These are phyloP conservation scores for Notechis scutatus DNA, from an alignment of 2,113 vertebrate species.

Conservation along the genomic window DNA sequence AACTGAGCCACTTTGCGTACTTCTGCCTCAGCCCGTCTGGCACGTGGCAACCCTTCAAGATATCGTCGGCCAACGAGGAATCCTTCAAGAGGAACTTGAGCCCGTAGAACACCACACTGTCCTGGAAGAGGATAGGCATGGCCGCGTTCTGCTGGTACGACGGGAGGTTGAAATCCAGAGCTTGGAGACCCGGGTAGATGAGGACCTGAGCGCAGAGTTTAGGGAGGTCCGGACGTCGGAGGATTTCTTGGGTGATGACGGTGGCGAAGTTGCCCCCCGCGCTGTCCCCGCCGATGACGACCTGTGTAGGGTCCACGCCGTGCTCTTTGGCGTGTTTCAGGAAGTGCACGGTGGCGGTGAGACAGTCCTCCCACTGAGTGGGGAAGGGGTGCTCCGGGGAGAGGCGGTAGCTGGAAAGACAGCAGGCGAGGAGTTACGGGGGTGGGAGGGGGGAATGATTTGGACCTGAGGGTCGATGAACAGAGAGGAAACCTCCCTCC, in stretches of 20 bases:
- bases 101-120: conserved; percentile 62
- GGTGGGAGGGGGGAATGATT: background rate
- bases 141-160: conserved; percentile 82
- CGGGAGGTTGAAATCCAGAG: conserved; percentile 78
- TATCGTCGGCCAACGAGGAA: conserved; percentile 48
- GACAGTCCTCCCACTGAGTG: conserved; percentile 68
- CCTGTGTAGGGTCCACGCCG: conserved; percentile 71
- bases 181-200: conserved; percentile 78
- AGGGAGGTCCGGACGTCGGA: conserved; percentile 64
- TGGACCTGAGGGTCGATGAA: background rate
- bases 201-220: conserved; percentile 81
- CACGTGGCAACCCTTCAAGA: conserved; percentile 70
- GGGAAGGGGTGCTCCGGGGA: conserved; percentile 77
- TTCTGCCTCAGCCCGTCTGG: conserved; percentile 66
- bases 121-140: conserved; percentile 68
- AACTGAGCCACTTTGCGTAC: conserved; percentile 73
- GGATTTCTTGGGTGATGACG: conserved; percentile 71
- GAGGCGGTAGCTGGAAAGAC: conserved; percentile 73
- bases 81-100: conserved; percentile 69
- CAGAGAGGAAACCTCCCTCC: background rate
- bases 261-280: conserved; percentile 75
- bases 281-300: conserved; percentile 81
- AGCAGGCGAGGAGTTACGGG: background rate
- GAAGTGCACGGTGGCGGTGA: conserved; percentile 75
- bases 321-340: conserved; percentile 73